Base-by-base conservation (phyloP, 2,113 vertebrate genomes). In the Pipra filicauda region DNA sequence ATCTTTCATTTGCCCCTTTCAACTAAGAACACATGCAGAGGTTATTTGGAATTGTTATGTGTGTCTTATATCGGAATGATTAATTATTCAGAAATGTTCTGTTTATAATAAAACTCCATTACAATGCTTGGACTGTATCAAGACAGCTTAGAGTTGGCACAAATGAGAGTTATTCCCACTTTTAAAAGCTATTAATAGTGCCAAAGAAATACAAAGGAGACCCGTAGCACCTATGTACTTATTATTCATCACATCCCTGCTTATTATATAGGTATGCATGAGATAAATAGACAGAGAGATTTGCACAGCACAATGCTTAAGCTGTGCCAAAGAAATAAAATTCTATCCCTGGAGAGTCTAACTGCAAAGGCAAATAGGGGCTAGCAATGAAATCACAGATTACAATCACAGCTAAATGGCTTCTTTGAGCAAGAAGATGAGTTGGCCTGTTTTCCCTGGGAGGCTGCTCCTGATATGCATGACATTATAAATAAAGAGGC, bases 81-180 rank as follows among this genome's bases (percentile, higher is more conserved):
- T 94, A 96, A 92, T 96, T 95, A 89, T 92, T 93, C 57, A 95
- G 73, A 96, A 95, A 95, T 93, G 88, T 43, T 93, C 76, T 95
- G 85, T 86, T 96, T 95, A 78, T 65, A 93, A 92, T 85, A 92
- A 95, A 88, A 87, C 59, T 93, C 75, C 57, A 54, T 95, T 87
- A 65, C 28, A 78, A 54, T 43, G 57, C 65, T 91, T 84, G 91
- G 86, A 51, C 82, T 54, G 6, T 43, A 73, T 83, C 46, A 70
- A 62, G 77, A 84, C 39, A 70, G 43, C 72, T 93, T 59, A 84
- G 80, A 92, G 73, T 58, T 94, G 93, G 95, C 85, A 87, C 76
- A 75, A 72, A 70, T 49, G 30, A 93, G 86, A 90, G 70, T 26
- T 69, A 49, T 91, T 80, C 73, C 41, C 76, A 54, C 88, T 93